Evolutionary conservation across 2,113 vertebrate species (phyloP).

Genomic region (Cricetomys ansorgei): DNA sequence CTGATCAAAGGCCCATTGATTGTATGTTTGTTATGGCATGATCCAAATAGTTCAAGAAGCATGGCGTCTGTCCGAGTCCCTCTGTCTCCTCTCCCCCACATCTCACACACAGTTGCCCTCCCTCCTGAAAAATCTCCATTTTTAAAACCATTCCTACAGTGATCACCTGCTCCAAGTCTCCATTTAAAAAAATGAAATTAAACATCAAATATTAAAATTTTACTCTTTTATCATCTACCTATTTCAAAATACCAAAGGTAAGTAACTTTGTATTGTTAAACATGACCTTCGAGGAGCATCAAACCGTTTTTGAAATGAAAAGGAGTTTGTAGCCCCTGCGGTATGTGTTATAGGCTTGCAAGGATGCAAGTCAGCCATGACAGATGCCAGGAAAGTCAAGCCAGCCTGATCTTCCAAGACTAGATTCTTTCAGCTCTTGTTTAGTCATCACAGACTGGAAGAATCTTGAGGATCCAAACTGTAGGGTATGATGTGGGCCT

Average conservation of each 20-base stretch:
- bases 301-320: constrained; percentile 1
- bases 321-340: not conserved
- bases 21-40: constrained; percentile 85
- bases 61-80: not conserved
- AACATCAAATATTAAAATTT: constrained; percentile 11
- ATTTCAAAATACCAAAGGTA: not conserved
- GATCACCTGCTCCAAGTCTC: not conserved
- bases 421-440: not conserved
- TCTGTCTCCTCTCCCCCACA: not conserved
- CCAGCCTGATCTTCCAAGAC: not conserved
- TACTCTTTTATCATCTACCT: not conserved
- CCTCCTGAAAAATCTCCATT: not conserved
- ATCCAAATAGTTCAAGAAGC: constrained; percentile 75
- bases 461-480: not conserved
- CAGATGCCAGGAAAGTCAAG: not conserved
- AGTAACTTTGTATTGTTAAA: not conserved
- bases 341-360: not conserved
- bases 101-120: not conserved
- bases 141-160: constrained; percentile 20
- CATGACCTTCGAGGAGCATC: not conserved
- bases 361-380: not conserved
- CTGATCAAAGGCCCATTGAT: constrained; percentile 92
- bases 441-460: not conserved
- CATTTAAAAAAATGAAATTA: constrained; percentile 12
- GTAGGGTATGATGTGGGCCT: not conserved